Conservation (phyloP, 2,888 invertebrate species). For the Tridacna crocea region DNA sequence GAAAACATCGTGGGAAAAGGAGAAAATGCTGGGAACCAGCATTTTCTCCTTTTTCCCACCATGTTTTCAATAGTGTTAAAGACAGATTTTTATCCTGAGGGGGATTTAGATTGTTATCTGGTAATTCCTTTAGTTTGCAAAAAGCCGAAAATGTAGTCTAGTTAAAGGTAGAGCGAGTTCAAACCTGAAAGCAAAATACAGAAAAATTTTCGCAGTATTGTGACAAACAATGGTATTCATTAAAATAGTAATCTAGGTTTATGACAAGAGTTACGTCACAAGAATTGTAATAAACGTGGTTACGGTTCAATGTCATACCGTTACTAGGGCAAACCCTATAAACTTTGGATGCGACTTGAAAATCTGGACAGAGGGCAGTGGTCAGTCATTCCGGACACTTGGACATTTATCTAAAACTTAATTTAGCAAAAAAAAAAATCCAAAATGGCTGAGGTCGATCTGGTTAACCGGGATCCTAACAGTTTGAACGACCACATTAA, state of each 20-base stretch:
- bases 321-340: not conserved
- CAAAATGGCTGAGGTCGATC: conserved; percentile 40
- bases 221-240: conserved; percentile 5
- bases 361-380: conserved; percentile 6
- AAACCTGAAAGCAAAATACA: no score
- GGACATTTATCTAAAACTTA: conserved; percentile 40
- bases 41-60: not conserved
- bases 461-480: conserved; percentile 67
- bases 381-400: conserved; percentile 14
- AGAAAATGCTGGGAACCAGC: not conserved
- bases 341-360: not conserved
- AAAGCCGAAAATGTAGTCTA: no score
- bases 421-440: not conserved
- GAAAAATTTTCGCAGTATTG: not conserved
- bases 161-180: no score
- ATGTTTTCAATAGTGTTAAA: no score
- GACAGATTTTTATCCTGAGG: no score
- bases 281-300: conserved; percentile 1
- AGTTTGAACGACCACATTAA: conserved; percentile 59
- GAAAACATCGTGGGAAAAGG: not conserved
- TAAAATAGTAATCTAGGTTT: conserved; percentile 11
- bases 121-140: no score
- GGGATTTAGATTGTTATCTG: no score
- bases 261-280: conserved; percentile 1
- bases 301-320: not conserved